These are phyloP conservation scores for Sminthurinus aureus DNA, from an alignment of 2,888 invertebrate genomes.

Conservation along the genomic window DNA sequence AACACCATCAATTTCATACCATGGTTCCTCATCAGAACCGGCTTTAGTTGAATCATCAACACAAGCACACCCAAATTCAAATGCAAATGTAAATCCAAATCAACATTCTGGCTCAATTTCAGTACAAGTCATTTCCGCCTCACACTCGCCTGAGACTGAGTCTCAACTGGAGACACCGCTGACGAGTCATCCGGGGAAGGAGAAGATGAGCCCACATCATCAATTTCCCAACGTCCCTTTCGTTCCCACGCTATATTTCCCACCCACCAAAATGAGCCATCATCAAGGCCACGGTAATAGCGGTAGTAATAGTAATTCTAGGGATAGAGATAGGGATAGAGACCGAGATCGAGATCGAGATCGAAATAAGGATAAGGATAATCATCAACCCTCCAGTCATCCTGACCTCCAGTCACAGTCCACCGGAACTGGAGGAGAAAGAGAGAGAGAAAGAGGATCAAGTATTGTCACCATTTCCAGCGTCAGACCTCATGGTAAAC, in stretches of 20 bases:
- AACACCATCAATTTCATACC: slow-evolving; percentile 63
- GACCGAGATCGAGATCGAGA: no score
- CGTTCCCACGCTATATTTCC: slow-evolving; percentile 46
- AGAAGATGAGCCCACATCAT: slow-evolving; percentile 23
- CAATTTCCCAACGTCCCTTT: slow-evolving; percentile 49
- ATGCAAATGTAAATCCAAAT: background rate
- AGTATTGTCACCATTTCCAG: slow-evolving; percentile 58
- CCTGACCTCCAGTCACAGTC: slow-evolving; percentile 5
- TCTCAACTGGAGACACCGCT: slow-evolving; percentile 70
- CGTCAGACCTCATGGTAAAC: slow-evolving; percentile 56
- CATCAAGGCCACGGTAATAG: slow-evolving; percentile 17
- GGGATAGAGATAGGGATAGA: no score
- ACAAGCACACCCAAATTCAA: slow-evolving; percentile 54
- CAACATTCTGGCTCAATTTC: slow-evolving; percentile 63
- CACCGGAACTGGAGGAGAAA: slow-evolving; percentile 32
- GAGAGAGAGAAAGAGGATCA: no score
- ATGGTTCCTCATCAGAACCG: slow-evolving; percentile 47
- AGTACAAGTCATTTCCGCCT: slow-evolving; percentile 71
- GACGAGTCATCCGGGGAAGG: slow-evolving; percentile 64
- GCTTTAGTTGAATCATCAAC: slow-evolving; percentile 61
- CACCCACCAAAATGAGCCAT: slow-evolving; percentile 28
- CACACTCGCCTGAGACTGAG: slow-evolving; percentile 69
- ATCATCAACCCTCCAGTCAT: background rate
- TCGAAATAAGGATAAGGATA: no score
- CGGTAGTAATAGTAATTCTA: no score